phyloP scores from a whole-genome alignment of 2,888 invertebrate species.

The Meteorus cinctellus region DNA sequence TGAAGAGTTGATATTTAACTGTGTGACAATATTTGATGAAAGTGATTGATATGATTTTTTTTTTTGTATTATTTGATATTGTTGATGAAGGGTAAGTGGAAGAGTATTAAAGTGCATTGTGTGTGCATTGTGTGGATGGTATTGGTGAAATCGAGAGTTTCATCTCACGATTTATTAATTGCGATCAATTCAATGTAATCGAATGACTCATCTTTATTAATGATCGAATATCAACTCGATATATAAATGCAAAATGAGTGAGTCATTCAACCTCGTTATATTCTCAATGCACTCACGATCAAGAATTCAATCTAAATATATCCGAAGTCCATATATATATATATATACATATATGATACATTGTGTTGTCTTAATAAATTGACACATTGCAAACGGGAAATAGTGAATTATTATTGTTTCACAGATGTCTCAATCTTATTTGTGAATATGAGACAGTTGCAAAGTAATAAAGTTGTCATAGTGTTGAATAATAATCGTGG shows the following conservation, averaged over 20 bases:
- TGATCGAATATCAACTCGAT: neutral
- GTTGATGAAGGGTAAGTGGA: neutral
- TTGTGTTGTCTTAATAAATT: neutral
- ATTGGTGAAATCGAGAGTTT: neutral
- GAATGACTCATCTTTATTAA: constrained; percentile 21
- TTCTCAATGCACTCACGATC: neutral
- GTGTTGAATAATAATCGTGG: neutral
- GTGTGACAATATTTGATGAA: neutral
- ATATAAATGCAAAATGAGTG: neutral
- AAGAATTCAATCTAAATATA: neutral
- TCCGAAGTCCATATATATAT: neutral
- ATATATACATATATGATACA: too few relatives aligned
- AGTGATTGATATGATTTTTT: neutral
- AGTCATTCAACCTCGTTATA: neutral
- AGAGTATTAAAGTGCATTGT: too few relatives aligned
- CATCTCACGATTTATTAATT: neutral
- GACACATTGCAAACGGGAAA: neutral
- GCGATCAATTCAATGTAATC: neutral
- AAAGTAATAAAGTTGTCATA: neutral
- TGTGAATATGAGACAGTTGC: neutral
- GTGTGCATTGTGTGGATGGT: neutral
- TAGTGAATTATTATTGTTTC: too few relatives aligned
- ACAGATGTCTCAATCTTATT: neutral
- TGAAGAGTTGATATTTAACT: too few relatives aligned
- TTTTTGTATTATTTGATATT: neutral